A percentile compares a stretch with the other conserved stretches of the same genome.
Conservation (phyloP, 2,888 invertebrate species). For the Chouioia cunea region DNA sequence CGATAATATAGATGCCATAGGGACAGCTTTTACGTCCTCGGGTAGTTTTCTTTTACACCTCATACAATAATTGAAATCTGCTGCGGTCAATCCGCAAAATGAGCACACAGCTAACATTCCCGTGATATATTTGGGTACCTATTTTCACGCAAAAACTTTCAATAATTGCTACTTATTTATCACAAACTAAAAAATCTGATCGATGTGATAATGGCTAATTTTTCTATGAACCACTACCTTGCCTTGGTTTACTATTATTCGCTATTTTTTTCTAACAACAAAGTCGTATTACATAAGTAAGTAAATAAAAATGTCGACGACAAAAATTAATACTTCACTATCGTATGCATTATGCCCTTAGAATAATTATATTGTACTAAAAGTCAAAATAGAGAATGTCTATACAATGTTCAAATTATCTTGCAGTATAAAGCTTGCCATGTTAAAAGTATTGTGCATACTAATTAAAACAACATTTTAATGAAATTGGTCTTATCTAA, state of each 20-base stretch:
- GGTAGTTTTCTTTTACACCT: slow-evolving; percentile 79
- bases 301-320: background rate
- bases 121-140: slow-evolving; percentile 59
- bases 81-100: slow-evolving; percentile 83
- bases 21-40: slow-evolving; percentile 77
- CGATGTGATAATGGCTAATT: background rate
- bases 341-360: no score
- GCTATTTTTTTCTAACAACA: background rate
- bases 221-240: background rate
- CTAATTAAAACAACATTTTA: background rate
- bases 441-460: slow-evolving; percentile 20
- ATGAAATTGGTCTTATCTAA: no score
- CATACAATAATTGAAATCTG: slow-evolving; percentile 84
- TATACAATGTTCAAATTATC: no score
- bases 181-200: background rate
- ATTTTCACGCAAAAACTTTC: slow-evolving; percentile 45
- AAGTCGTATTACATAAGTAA: background rate
- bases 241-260: background rate
- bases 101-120: slow-evolving; percentile 85
- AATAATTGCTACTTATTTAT: background rate
- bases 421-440: slow-evolving; percentile 7
- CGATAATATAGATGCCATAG: slow-evolving; percentile 52
- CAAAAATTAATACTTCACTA: no score
- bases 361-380: no score
- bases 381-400: no score